Percentiles rank a stretch among this genome's conserved stretches.
phyloP scores from a whole-genome alignment of 1,140 invertebrate species.

The Palaemon carinicauda region DNA sequence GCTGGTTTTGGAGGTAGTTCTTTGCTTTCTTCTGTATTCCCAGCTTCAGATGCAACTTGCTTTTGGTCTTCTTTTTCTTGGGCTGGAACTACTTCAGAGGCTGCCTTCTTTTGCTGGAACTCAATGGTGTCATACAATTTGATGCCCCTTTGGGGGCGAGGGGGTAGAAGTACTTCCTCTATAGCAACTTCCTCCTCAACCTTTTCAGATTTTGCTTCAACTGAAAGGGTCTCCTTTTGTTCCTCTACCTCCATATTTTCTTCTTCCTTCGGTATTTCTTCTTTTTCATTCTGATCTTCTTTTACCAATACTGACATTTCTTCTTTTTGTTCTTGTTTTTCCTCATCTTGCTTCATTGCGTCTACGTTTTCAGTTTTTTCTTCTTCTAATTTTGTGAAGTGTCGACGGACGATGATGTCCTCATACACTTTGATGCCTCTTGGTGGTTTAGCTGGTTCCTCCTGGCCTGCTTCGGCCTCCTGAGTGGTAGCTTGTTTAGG shows the following conservation, averaged over 20 bases:
- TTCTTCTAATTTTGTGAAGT: background rate
- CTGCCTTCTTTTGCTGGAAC: background rate
- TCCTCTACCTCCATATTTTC: background rate
- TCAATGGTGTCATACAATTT: slow-evolving; percentile 23
- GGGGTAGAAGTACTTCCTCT: background rate
- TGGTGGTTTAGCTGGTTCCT: slow-evolving; percentile 32
- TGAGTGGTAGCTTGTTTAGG: background rate
- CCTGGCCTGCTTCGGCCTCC: background rate
- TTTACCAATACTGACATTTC: background rate
- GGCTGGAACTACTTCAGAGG: background rate
- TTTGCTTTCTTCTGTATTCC: background rate
- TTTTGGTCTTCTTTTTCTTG: background rate
- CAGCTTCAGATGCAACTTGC: background rate
- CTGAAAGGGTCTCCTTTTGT: background rate
- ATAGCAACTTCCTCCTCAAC: background rate
- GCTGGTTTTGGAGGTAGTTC: background rate
- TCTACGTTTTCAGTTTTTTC: too few species aligned
- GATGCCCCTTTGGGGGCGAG: slow-evolving; percentile 26
- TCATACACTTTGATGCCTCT: slow-evolving; percentile 56
- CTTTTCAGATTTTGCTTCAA: background rate
- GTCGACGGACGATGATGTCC: slow-evolving; percentile 19
- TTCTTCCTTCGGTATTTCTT: background rate
- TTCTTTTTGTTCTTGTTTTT: background rate
- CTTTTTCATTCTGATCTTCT: background rate
- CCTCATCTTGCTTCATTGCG: background rate